A percentile compares a stretch with the other conserved stretches of the same genome.
Conservation (phyloP, 1,140 invertebrate species). For the Ceratoteleas bidentatus region DNA sequence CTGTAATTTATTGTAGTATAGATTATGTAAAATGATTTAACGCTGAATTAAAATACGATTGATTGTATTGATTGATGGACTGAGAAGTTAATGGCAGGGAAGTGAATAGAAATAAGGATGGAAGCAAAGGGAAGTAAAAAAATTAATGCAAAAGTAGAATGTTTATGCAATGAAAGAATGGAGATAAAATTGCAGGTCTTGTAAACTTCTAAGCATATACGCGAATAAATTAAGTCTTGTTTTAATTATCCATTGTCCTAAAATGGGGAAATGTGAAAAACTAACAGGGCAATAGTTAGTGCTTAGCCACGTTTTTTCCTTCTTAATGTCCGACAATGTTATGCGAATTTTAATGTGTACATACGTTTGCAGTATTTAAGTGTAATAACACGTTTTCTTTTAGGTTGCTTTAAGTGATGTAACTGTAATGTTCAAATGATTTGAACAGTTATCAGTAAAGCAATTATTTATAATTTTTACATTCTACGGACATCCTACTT, state of each 20-base stretch:
- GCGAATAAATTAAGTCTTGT: background rate
- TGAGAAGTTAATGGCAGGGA: background rate
- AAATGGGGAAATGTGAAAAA: slow-evolving; percentile 23
- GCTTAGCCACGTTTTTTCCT: slow-evolving; percentile 7
- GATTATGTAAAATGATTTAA: background rate
- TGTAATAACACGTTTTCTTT: slow-evolving; percentile 48
- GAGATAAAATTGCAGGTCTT: slow-evolving; percentile 13
- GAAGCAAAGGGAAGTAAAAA: background rate
- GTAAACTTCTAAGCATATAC: background rate
- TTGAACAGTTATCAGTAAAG: slow-evolving; percentile 51
- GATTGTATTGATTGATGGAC: background rate
- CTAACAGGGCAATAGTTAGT: slow-evolving; percentile 21
- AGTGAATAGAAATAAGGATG: background rate
- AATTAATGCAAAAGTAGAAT: background rate
- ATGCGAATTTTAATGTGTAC: slow-evolving; percentile 27
- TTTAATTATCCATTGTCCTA: slow-evolving; percentile 13
- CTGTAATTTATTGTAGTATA: background rate
- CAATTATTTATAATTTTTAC: slow-evolving; percentile 27
- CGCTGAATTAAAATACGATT: background rate
- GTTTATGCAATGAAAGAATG: too few species aligned
- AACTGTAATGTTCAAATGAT: slow-evolving; percentile 51
- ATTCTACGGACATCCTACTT: background rate
- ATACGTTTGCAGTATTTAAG: slow-evolving; percentile 38
- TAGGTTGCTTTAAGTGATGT: slow-evolving; percentile 47
- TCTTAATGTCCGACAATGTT: slow-evolving; percentile 33